Conservation (phyloP, 2,113 vertebrate genomes). For the Mormoops blainvillei region DNA sequence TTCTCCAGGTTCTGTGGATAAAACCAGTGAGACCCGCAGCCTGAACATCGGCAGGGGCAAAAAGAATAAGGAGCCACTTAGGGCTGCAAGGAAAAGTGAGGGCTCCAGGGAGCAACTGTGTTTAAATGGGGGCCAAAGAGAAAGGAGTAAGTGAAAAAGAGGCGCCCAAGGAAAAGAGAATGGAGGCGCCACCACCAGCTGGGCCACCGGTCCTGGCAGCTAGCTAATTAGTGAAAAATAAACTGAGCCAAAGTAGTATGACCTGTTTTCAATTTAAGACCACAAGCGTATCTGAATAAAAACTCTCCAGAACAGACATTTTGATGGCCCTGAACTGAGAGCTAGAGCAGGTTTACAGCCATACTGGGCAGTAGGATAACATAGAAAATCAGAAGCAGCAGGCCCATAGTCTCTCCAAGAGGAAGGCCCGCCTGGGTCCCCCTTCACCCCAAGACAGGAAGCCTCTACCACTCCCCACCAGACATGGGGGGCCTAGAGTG, state of each 20-base stretch:
- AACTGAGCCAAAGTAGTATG: not conserved
- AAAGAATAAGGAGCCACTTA: not conserved
- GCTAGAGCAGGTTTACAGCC: not conserved
- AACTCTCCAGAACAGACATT: not conserved
- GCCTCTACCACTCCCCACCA: not conserved
- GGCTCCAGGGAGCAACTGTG: not conserved
- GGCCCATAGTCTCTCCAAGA: not conserved
- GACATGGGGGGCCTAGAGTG: rapidly evolving
- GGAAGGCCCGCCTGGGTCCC: not conserved
- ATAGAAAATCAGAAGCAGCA: not conserved
- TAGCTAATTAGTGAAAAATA: not conserved
- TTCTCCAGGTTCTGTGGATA: not conserved
- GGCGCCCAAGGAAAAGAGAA: not conserved
- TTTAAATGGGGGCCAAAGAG: not conserved
- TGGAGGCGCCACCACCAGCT: not conserved
- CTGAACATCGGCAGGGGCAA: not conserved
- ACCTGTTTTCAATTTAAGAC: not conserved
- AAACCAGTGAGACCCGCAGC: not conserved
- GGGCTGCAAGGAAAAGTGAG: not conserved
- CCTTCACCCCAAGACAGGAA: no score
- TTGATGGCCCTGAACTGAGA: not conserved
- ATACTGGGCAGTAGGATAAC: rapidly evolving
- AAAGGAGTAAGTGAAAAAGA: not conserved
- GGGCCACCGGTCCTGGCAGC: not conserved
- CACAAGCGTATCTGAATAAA: not conserved